A percentile compares a stretch with the other conserved stretches of the same genome.
Conservation (phyloP, 1,140 invertebrate genomes). For the Triops longicaudatus region DNA sequence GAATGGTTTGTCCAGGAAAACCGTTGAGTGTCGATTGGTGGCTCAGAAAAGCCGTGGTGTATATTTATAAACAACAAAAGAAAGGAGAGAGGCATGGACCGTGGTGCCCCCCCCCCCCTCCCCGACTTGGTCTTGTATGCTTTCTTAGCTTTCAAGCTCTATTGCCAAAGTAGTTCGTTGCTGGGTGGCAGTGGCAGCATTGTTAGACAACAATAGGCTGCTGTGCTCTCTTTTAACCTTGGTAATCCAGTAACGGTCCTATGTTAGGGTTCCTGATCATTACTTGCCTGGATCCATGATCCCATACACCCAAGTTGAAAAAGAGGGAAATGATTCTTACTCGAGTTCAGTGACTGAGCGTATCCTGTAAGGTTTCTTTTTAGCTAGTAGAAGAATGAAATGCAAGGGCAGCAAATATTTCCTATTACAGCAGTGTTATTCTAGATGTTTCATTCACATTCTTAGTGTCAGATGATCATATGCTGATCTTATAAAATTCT, state of each 20-base stretch:
- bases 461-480: too few species aligned
- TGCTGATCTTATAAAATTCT: too few species aligned
- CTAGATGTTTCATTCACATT: too few species aligned
- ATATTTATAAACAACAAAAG: conserved; percentile 13
- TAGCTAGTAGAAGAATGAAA: too few species aligned
- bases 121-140: not conserved
- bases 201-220: conserved; percentile 7
- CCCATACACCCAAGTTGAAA: not conserved
- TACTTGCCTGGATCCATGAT: not conserved
- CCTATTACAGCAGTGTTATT: too few species aligned
- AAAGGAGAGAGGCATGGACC: not conserved
- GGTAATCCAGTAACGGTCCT: not conserved
- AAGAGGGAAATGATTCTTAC: too few species aligned
- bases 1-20: not conserved
- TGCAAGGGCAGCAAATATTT: too few species aligned
- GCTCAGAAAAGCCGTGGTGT: not conserved
- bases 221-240: conserved; percentile 8
- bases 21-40: not conserved
- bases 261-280: not conserved
- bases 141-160: conserved; percentile 6
- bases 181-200: not conserved
- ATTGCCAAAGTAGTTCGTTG: conserved; percentile 11
- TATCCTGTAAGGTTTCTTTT: too few species aligned
- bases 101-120: too few species aligned
- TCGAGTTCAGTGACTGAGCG: too few species aligned